Base-by-base conservation (phyloP, 2,797 vertebrate species). In the Peromyscus attwateri region DNA sequence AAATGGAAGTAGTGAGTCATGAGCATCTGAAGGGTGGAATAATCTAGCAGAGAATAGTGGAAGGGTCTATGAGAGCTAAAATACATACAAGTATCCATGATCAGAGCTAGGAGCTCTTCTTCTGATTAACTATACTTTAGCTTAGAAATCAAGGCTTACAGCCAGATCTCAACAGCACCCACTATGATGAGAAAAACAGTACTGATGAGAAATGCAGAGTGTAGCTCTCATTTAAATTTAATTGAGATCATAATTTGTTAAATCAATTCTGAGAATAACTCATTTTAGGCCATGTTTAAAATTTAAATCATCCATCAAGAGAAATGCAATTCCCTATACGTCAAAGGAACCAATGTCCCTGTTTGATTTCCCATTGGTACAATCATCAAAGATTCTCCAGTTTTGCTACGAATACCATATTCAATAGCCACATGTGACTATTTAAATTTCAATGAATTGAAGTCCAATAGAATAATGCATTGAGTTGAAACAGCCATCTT, bases 181-280 rank as follows among this genome's bases (percentile, higher is more conserved):
- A 92, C 62, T 89, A 95, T 79, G 92, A 96, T 95, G 76, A 92
- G 89, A 93, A 97, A 98, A 97, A 97, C 17, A 90, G 73, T 81
- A 95, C 71, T 85, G 66, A 96, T 93, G 83, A 97, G 94, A 96
- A 92, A 93, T 87, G 79, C 46, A 84, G 80, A 96, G 27, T 64
- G 1, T 60, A 94, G 80, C 64, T 88, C 68, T 93, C 92, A 93
- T 91, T 97, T 97, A 94, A 96, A 95, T 94, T 96, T 96, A 97
- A 95, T 89, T 96, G 95, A 94, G 66, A 97, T 91, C 31, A 94
- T 97, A 96, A 97, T 93, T 97, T 94, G 76, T 81, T 94, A 97
- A 97, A 97, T 95, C n/a, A 90, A 83, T 95, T 96, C 84, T 94
- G 64, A 97, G 87, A 52, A 94, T 97, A 97, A 95, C 75, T 90